Evolutionary conservation across 2,888 invertebrate genomes (phyloP).

Genomic region (Ennomos quercinarius): DNA sequence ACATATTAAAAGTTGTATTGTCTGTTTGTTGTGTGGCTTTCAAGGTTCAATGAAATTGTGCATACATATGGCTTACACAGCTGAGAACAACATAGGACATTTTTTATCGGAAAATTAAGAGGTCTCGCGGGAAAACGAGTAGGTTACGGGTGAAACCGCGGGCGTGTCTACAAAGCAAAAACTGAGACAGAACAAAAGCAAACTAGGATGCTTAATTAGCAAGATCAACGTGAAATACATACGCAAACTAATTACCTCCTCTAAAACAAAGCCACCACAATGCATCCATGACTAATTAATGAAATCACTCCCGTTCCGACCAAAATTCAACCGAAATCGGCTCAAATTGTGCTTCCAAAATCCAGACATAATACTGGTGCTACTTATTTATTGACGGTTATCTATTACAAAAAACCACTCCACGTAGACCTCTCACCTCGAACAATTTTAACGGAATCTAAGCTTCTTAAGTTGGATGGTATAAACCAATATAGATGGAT

Average conservation of each 20-base stretch:
- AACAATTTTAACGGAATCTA: constrained; percentile 23
- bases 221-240: constrained; percentile 31
- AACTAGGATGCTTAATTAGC: constrained; percentile 13
- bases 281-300: constrained; percentile 58
- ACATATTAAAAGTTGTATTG: too few species aligned
- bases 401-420: constrained; percentile 61
- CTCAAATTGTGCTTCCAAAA: constrained; percentile 62
- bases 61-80: too few species aligned
- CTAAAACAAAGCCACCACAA: constrained; percentile 44
- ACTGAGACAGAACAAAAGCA: too few species aligned
- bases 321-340: constrained; percentile 70
- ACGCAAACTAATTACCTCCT: constrained; percentile 43
- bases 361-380: constrained; percentile 65
- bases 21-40: too few species aligned
- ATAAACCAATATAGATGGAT: constrained; percentile 48
- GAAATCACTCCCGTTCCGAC: constrained; percentile 56
- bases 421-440: constrained; percentile 37
- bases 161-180: too few species aligned
- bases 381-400: constrained; percentile 78
- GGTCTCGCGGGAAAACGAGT: too few species aligned
- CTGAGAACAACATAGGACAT: too few species aligned
- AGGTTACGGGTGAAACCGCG: too few species aligned
- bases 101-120: too few species aligned
- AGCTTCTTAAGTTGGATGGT: constrained; percentile 47
- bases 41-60: too few species aligned